A percentile compares a stretch with the other conserved stretches of the same genome.
Conservation (phyloP, 2,113 vertebrate genomes). For the Dunckerocampus dactyliophorus region DNA sequence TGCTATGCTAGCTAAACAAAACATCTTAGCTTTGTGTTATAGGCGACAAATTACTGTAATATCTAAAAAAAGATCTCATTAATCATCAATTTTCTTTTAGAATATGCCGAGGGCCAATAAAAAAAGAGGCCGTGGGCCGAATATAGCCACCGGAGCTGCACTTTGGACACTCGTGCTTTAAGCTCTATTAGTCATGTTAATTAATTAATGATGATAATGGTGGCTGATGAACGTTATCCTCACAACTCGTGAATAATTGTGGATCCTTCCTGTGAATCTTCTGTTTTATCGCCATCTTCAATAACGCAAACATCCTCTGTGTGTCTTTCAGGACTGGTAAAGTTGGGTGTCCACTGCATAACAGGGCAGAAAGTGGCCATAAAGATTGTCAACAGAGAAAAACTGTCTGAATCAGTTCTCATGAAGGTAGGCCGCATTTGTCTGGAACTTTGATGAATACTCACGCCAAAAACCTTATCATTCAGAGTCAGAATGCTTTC, state of each 20-base stretch:
- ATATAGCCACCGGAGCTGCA: too few relatives aligned
- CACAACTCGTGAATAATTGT: conserved; percentile 18
- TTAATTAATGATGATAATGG: too few relatives aligned
- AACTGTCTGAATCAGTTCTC: conserved; percentile 93
- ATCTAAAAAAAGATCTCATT: too few relatives aligned
- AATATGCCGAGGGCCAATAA: too few relatives aligned
- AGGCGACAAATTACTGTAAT: too few relatives aligned
- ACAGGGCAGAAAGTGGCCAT: conserved; percentile 95
- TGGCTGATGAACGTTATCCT: neutral
- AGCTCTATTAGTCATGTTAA: too few relatives aligned
- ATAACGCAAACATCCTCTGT: neutral
- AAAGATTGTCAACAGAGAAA: conserved; percentile 98
- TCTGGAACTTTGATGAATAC: neutral
- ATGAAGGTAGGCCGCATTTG: conserved; percentile 68
- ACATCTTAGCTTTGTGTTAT: too few relatives aligned
- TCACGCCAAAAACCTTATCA: conserved; percentile 2
- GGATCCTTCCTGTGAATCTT: conserved; percentile 4
- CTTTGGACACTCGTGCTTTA: too few relatives aligned
- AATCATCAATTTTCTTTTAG: too few relatives aligned
- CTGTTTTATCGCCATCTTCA: conserved; percentile 14
- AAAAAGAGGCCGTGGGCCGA: too few relatives aligned
- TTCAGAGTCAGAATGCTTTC: conserved; percentile 13
- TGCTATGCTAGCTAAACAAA: too few relatives aligned
- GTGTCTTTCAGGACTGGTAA: conserved; percentile 80
- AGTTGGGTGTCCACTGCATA: conserved; percentile 90